phyloP scores from a whole-genome alignment of 1,140 invertebrate species.

The Limonius californicus region DNA sequence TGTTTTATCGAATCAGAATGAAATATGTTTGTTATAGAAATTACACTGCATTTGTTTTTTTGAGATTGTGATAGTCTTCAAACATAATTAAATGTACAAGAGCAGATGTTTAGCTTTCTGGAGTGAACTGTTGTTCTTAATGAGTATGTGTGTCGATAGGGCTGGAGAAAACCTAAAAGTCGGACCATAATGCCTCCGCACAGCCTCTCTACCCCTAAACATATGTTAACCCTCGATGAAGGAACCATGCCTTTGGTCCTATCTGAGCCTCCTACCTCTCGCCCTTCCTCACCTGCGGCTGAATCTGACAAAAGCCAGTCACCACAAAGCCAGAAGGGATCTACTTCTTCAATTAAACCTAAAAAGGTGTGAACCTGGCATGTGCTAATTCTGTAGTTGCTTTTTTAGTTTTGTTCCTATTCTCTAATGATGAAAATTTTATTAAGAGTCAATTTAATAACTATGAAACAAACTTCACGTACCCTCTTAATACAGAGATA shows the following conservation, averaged over 20 bases:
- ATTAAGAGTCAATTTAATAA: background rate
- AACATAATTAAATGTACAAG: background rate
- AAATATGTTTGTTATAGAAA: background rate
- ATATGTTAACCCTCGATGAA: constrained; percentile 48
- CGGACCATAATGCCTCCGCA: constrained; percentile 66
- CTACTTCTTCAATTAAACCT: constrained; percentile 52
- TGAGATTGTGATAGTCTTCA: too few species aligned
- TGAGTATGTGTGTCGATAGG: constrained; percentile 52
- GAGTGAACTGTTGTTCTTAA: background rate
- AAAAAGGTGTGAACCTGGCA: constrained; percentile 57
- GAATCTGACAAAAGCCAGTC: constrained; percentile 49
- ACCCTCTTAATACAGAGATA: too few species aligned
- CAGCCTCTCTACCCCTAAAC: constrained; percentile 54
- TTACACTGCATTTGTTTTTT: too few species aligned
- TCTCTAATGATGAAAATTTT: background rate
- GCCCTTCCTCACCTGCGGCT: constrained; percentile 49
- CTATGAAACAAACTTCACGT: background rate
- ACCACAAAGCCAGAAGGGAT: constrained; percentile 58
- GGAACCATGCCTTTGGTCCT: constrained; percentile 47
- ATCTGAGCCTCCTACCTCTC: constrained; percentile 51
- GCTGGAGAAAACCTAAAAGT: constrained; percentile 72
- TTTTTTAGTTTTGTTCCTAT: background rate
- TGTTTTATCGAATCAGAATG: background rate
- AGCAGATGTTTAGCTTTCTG: background rate
- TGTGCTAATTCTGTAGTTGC: constrained; percentile 23